These are phyloP conservation scores for Macaria notata DNA, from an alignment of 2,888 invertebrate species.

Conservation along the genomic window DNA sequence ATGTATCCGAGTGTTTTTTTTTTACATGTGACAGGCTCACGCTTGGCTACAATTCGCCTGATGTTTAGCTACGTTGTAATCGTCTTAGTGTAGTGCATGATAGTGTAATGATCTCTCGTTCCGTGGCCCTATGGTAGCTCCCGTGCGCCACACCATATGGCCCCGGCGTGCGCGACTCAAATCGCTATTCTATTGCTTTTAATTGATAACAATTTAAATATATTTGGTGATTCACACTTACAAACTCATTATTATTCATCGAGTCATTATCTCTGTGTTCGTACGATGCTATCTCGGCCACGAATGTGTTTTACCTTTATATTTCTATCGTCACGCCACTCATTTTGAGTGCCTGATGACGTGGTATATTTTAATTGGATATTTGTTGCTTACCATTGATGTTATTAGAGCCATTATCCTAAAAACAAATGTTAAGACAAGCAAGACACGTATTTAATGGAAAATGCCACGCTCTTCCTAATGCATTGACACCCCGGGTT, in stretches of 20 bases:
- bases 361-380: constrained; percentile 34
- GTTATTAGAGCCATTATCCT: too few relatives aligned
- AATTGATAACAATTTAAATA: constrained; percentile 83
- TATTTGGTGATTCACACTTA: constrained; percentile 83
- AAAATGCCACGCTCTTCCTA: too few relatives aligned
- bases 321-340: constrained; percentile 69
- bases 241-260: constrained; percentile 80
- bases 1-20: too few relatives aligned
- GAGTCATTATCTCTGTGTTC: constrained; percentile 78
- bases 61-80: too few relatives aligned
- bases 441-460: too few relatives aligned
- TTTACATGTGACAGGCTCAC: too few relatives aligned
- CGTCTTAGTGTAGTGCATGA: too few relatives aligned
- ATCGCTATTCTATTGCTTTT: constrained; percentile 83
- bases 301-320: constrained; percentile 77
- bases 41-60: too few relatives aligned
- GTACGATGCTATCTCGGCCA: constrained; percentile 69
- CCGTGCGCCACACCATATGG: constrained; percentile 76
- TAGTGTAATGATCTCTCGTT: constrained; percentile 26
- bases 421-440: too few relatives aligned
- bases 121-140: constrained; percentile 50
- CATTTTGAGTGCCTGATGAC: constrained; percentile 49
- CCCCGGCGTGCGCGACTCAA: constrained; percentile 67
- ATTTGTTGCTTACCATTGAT: background rate
- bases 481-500: too few relatives aligned